Evolutionary conservation across 2,113 vertebrate genomes (phyloP).

Genomic region (Pseudopipra pipra): DNA sequence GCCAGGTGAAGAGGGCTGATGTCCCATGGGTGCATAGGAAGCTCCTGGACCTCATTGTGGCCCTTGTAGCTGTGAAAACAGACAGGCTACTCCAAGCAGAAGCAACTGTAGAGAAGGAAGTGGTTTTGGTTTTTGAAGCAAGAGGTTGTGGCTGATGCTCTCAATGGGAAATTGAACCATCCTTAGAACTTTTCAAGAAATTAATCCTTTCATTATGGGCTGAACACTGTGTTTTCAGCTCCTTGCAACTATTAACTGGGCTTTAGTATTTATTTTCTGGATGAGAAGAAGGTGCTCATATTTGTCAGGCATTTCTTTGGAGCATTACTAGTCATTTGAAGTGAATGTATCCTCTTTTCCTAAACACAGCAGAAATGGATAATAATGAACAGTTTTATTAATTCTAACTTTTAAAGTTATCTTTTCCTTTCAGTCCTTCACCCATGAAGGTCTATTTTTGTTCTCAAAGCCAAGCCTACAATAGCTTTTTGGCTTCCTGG

Average conservation of each 20-base stretch:
- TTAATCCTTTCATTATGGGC: not conserved
- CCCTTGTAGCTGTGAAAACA: not conserved
- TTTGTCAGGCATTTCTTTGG: not conserved
- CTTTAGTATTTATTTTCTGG: not conserved
- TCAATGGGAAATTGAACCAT: not conserved
- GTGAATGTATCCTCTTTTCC: not conserved
- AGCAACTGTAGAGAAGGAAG: fast-evolving
- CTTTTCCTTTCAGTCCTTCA: not conserved
- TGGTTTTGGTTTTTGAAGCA: not conserved
- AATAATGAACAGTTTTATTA: not conserved
- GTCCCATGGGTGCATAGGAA: fast-evolving
- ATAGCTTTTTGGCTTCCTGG: constrained; percentile 31
- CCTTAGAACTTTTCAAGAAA: not conserved
- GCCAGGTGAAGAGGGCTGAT: not conserved
- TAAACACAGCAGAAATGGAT: not conserved
- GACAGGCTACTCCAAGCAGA: not conserved
- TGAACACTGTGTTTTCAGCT: not conserved
- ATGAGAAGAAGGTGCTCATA: not conserved
- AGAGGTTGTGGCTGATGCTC: not conserved
- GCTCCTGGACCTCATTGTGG: fast-evolving
- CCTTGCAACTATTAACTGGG: not conserved
- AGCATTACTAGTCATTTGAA: fast-evolving
- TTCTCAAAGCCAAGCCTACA: not conserved
- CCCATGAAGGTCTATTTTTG: not conserved
- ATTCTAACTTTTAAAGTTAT: not conserved